Conservation (phyloP, 2,888 invertebrate genomes). For the Autographa gamma region DNA sequence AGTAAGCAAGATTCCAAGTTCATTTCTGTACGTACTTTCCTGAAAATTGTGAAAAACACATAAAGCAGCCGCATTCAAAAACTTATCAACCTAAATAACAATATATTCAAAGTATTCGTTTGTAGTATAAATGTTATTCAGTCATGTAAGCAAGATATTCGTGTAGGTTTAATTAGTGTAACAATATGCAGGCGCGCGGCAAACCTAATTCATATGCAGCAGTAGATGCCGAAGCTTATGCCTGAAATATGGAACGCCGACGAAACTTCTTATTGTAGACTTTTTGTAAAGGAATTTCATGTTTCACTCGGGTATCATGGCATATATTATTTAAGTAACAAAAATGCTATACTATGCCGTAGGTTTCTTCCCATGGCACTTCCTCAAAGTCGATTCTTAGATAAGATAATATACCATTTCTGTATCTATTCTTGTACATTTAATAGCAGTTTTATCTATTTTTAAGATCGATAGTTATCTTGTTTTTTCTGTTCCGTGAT, state of each 20-base stretch:
- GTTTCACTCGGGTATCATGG: background rate
- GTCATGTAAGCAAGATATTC: constrained; percentile 8
- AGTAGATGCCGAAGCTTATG: constrained; percentile 19
- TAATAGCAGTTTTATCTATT: background rate
- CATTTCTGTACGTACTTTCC: too few species aligned
- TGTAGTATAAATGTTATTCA: background rate
- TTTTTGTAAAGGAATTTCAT: constrained; percentile 11
- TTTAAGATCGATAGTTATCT: too few species aligned
- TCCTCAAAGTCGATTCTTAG: background rate
- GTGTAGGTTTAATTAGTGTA: constrained; percentile 36
- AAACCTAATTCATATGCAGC: constrained; percentile 46
- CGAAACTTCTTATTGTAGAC: background rate
- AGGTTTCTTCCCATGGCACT: background rate
- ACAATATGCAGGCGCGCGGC: constrained; percentile 42
- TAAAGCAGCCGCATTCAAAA: background rate
- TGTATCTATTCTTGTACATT: background rate
- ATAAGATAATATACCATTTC: background rate
- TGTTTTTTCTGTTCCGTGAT: too few species aligned
- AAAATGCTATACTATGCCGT: background rate
- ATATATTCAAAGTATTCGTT: background rate
- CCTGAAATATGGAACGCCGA: constrained; percentile 27
- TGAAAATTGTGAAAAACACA: background rate
- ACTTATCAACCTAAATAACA: background rate
- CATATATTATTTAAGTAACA: too few species aligned
- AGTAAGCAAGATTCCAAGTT: too few species aligned